Base-by-base conservation (phyloP, 2,113 vertebrate species). In the Scomber japonicus region DNA sequence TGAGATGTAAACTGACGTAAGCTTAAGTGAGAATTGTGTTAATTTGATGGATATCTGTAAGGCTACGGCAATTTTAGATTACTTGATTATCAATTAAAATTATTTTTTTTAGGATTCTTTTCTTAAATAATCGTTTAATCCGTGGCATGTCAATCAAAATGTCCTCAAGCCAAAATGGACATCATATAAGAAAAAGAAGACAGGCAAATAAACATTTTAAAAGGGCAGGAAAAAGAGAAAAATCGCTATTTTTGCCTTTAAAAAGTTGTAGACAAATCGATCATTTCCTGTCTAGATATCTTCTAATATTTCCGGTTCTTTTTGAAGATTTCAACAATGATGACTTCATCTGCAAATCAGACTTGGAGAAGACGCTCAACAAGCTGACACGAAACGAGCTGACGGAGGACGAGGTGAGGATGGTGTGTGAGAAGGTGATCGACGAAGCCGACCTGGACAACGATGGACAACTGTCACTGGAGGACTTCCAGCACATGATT, bases 401-500 rank as follows among this genome's bases (percentile, higher is more conserved):
- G 85, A 97, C 96, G 0, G 89, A 96, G 0, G 97, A 97, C 11
- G 98, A 99, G 90, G 96, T 99, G 66, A 90, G 88, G 45, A 96
- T 99, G 83, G 97, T 97, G 3, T 97, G 97, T 5, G 96, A 99
- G n/a, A 99, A 99, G 92, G 98, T 99, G 66, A 95, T 99, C 3
- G 96, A 97, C 0, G 98, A 99, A 86, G 95, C 97, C 0, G 98
- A 99, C 24, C 90, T 95, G 62, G 98, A 99, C 93, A 97, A 98
- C 0, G 97, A 99, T 0, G 97, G 98, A 15, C 97, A 96, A 2
- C 94, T 99, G 44, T 99, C 98, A 1, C 81, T 99, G 60, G 97
- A 98, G 76, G 98, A 99, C 89, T 99, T 99, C 71, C 97, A 97
- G 93, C 96, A 95, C 45, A 98, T 99, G 97, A 99, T 99, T 0